A percentile compares a stretch with the other conserved stretches of the same genome.
phyloP scores from a whole-genome alignment of 2,797 vertebrate genomes.

The Sternarchorhynchus goeldii region DNA sequence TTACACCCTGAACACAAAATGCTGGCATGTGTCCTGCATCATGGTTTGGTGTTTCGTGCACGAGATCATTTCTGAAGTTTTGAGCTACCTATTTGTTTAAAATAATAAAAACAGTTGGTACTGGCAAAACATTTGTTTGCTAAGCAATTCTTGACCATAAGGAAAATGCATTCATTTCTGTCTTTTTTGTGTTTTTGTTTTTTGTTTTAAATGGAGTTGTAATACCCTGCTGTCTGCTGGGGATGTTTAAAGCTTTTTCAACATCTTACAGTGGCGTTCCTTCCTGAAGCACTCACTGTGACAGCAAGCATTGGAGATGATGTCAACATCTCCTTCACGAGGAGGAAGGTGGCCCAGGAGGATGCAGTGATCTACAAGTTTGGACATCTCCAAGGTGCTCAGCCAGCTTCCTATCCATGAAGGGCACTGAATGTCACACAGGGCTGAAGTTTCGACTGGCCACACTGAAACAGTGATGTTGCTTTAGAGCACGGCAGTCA shows the following conservation, averaged over 20 bases:
- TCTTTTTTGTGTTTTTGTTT: constrained; percentile 22
- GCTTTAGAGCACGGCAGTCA: not conserved
- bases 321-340: constrained; percentile 79
- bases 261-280: constrained; percentile 75
- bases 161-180: constrained; percentile 2
- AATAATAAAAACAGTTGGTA: constrained; percentile 37
- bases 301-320: constrained; percentile 82
- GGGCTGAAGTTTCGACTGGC: too few relatives aligned
- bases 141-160: constrained; percentile 31
- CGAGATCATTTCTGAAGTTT: constrained; percentile 31
- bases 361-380: constrained; percentile 84
- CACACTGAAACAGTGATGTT: not conserved
- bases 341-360: constrained; percentile 76
- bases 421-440: too few relatives aligned
- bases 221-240: not conserved
- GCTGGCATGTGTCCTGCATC: constrained; percentile 8
- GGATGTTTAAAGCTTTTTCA: constrained; percentile 11
- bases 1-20: constrained; percentile 3
- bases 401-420: too few relatives aligned
- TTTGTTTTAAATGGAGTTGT: not conserved
- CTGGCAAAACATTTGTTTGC: constrained; percentile 39
- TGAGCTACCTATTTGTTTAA: constrained; percentile 9
- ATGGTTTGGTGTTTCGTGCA: constrained; percentile 12
- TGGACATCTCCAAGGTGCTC: constrained; percentile 60
- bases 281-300: constrained; percentile 80